Percentiles rank a stretch among this genome's conserved stretches.
Evolutionary conservation across 2,113 vertebrate species (phyloP).

Genomic region (Egretta garzetta): DNA sequence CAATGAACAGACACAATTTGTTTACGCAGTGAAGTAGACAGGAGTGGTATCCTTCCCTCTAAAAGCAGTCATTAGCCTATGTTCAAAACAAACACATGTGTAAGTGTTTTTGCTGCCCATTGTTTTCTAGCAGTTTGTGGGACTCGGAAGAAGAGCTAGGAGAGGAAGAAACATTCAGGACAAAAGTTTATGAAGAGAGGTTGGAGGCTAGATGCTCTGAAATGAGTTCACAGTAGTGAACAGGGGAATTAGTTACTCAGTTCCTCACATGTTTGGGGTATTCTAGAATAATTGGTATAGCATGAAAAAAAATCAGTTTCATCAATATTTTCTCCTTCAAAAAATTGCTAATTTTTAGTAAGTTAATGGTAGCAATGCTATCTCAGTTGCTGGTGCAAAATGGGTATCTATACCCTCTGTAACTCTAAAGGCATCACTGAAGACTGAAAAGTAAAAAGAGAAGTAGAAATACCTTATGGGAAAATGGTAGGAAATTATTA

Average conservation of each 20-base stretch:
- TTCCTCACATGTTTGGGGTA: neutral
- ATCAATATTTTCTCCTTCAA: neutral
- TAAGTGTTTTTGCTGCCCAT: neutral
- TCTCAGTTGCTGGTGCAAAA: neutral
- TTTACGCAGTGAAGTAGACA: neutral
- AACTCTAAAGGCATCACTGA: neutral
- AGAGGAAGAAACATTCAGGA: neutral
- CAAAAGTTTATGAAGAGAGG: neutral
- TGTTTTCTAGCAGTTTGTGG: neutral
- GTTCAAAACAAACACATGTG: neutral
- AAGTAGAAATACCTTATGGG: neutral
- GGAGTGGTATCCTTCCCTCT: neutral
- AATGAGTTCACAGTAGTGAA: neutral
- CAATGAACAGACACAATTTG: neutral
- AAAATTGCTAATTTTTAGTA: neutral
- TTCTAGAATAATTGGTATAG: neutral
- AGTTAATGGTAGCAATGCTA: rapidly evolving
- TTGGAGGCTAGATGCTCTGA: neutral
- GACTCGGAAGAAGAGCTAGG: neutral
- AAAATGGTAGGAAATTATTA: neutral
- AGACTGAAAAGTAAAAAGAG: neutral
- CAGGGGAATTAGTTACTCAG: neutral
- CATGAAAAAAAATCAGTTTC: neutral
- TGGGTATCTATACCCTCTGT: rapidly evolving
- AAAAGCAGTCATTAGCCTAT: neutral